Percentiles rank a stretch among this genome's conserved stretches.
Conservation (phyloP, 2,797 vertebrate species). For the Podarcis siculus region DNA sequence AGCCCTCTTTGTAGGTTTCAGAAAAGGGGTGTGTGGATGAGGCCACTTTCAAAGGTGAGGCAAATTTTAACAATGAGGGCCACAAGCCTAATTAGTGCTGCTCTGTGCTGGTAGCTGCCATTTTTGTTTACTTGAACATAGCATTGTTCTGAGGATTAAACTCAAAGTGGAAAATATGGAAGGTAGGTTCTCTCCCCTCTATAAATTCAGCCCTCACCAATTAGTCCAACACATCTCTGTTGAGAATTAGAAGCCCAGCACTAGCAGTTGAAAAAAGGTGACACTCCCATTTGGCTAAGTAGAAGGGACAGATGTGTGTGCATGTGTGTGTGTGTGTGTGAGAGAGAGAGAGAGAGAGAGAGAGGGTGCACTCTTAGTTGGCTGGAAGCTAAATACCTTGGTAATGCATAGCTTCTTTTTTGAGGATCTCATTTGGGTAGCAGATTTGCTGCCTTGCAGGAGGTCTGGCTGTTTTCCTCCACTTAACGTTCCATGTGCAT, state of each 20-base stretch:
- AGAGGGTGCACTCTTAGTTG: background rate
- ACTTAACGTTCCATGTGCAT: background rate
- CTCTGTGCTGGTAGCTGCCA: background rate
- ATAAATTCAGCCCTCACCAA: background rate
- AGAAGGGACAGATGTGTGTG: background rate
- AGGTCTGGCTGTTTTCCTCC: background rate
- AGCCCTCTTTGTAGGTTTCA: background rate
- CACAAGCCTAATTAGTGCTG: background rate
- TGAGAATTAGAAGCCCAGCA: background rate
- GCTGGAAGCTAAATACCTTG: background rate
- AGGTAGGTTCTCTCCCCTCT: background rate
- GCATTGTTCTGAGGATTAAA: background rate
- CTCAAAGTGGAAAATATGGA: background rate
- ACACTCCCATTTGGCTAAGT: background rate
- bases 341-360: background rate
- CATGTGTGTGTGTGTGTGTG: no score
- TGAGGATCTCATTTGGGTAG: background rate
- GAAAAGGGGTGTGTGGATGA: no score
- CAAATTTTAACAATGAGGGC: background rate
- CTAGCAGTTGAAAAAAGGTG: background rate
- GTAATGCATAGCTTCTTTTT: background rate
- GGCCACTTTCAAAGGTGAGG: background rate
- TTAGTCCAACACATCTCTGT: background rate
- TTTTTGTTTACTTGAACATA: background rate
- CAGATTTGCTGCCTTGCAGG: background rate